These are phyloP conservation scores for Elaphurus davidianus DNA, from an alignment of 2,113 vertebrate genomes.

Conservation along the genomic window DNA sequence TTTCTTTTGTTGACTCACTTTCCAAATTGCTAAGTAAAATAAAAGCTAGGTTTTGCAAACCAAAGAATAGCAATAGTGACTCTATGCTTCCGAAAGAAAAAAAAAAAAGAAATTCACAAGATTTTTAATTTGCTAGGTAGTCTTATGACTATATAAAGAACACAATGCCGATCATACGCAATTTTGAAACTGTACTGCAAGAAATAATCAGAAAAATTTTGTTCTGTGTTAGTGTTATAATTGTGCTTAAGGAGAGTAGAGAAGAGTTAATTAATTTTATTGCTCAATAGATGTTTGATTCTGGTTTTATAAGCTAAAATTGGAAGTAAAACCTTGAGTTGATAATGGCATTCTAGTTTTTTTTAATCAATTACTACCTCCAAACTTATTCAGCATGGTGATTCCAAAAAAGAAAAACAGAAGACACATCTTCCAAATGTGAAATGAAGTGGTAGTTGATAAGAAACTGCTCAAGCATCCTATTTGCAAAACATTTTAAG, in stretches of 20 bases:
- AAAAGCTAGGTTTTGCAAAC: background rate
- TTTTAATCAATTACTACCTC: slow-evolving; percentile 48
- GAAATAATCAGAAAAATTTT: slow-evolving; percentile 26
- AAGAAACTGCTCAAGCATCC: background rate
- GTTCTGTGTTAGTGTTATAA: background rate
- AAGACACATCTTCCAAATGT: background rate
- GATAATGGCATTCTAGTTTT: slow-evolving; percentile 13
- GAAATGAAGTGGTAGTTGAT: background rate
- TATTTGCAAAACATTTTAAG: background rate
- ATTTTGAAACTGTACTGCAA: background rate
- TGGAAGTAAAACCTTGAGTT: slow-evolving; percentile 51
- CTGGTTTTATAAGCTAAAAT: slow-evolving; percentile 41
- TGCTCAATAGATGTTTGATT: slow-evolving; percentile 34
- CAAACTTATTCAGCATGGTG: slow-evolving; percentile 24
- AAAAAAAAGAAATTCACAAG: background rate
- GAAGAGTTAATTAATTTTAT: slow-evolving; percentile 58
- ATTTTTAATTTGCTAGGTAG: background rate
- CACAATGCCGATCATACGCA: background rate
- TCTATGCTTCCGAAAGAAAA: fast-evolving
- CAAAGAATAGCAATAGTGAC: background rate
- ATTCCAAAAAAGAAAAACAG: background rate
- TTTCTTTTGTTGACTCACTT: background rate
- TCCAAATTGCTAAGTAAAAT: background rate
- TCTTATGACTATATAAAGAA: background rate
- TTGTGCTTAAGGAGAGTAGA: slow-evolving; percentile 12